A percentile compares a stretch with the other conserved stretches of the same genome.
Conservation (phyloP, 92 coral and sea anemone species). For the Phymanthus crucifer region DNA sequence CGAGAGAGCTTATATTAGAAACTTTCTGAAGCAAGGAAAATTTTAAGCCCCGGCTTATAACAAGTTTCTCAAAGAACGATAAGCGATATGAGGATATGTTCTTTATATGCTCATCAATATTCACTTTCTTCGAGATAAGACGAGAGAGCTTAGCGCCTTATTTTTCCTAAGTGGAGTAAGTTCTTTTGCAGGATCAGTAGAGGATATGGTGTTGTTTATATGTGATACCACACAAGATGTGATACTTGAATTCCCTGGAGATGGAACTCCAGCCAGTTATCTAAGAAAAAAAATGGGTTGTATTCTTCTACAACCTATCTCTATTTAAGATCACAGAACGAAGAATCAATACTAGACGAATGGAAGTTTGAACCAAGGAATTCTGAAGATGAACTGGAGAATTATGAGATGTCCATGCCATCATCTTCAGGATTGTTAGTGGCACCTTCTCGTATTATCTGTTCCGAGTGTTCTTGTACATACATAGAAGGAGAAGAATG, state of each 20-base stretch:
- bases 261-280: constrained; percentile 41
- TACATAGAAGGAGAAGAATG: constrained; percentile 22
- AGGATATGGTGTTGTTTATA: constrained; percentile 42
- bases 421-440: background rate
- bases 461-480: constrained; percentile 8
- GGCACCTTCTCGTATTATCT: background rate
- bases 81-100: no score
- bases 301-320: constrained; percentile 60
- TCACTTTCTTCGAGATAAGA: constrained; percentile 45
- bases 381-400: background rate
- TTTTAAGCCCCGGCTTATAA: no score
- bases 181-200: constrained; percentile 49
- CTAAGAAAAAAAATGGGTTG: constrained; percentile 46
- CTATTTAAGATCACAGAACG: constrained; percentile 56
- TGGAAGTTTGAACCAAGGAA: constrained; percentile 22
- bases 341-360: constrained; percentile 21
- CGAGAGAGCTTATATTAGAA: background rate
- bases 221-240: constrained; percentile 57
- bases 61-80: no score
- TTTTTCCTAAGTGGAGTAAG: constrained; percentile 53
- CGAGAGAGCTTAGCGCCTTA: constrained; percentile 45
- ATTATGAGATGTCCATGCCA: background rate
- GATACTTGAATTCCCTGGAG: constrained; percentile 52
- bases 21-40: no score
- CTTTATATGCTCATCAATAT: no score